phyloP scores from a whole-genome alignment of 2,113 vertebrate genomes.

The Phoenicopterus ruber region DNA sequence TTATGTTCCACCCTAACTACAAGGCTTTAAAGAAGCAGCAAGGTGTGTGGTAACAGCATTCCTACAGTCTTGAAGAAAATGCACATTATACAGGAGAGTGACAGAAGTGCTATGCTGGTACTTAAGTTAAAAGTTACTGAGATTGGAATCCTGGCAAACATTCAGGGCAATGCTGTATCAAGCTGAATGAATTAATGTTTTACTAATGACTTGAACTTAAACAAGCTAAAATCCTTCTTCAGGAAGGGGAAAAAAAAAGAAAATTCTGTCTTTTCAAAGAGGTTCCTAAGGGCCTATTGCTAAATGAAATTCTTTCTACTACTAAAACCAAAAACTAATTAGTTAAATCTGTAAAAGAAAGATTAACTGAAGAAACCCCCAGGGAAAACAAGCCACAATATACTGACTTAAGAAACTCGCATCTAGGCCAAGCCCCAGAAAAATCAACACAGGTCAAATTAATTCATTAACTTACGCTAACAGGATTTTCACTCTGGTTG shows the following conservation, averaged over 20 bases:
- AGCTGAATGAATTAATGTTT: constrained; percentile 56
- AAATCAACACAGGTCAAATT: neutral
- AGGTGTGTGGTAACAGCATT: constrained; percentile 43
- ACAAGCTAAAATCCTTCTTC: constrained; percentile 13
- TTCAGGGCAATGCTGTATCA: constrained; percentile 34
- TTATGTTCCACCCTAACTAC: neutral
- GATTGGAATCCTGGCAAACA: constrained; percentile 55
- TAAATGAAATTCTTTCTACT: neutral
- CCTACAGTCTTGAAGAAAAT: constrained; percentile 1
- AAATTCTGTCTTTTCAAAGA: neutral
- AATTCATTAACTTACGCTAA: neutral
- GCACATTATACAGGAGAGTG: neutral
- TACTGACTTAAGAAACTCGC: neutral
- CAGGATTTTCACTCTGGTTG: neutral
- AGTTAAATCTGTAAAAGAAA: neutral
- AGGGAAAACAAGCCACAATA: neutral
- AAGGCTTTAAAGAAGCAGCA: constrained; percentile 16
- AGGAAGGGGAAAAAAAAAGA: neutral
- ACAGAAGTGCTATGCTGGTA: constrained; percentile 1
- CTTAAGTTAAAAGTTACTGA: constrained; percentile 40
- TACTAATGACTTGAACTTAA: constrained; percentile 51
- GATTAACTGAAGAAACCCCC: neutral
- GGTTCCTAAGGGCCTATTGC: neutral
- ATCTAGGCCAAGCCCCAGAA: neutral
- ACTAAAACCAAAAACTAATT: neutral